Evolutionary conservation across 37 sponge, comb jelly and placozoan genomes (phyloP).

Genomic region (Sycon ciliatum): DNA sequence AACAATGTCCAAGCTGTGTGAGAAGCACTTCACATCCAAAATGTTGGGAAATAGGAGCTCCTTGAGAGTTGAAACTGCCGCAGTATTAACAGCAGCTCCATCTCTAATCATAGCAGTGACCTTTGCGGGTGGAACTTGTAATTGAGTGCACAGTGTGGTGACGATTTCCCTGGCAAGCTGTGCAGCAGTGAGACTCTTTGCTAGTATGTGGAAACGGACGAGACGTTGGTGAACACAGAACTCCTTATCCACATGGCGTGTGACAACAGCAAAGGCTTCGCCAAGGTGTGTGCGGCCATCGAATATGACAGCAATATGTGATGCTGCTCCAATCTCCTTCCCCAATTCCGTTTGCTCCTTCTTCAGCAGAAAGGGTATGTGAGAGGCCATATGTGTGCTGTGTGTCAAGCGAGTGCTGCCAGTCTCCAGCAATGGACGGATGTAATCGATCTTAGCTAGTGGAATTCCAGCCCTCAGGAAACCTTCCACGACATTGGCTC

Average conservation of each 20-base stretch:
- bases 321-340: too few species aligned
- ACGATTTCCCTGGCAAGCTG: conserved; percentile 8
- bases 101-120: conserved; percentile 5
- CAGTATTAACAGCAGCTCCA: conserved; percentile 1
- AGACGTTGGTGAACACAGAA: conserved; percentile 5
- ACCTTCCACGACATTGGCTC: too few species aligned
- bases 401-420: too few species aligned
- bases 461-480: too few species aligned
- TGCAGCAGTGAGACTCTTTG: conserved; percentile 12
- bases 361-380: too few species aligned
- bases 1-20: conserved; percentile 9
- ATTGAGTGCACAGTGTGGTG: neutral
- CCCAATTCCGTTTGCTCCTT: too few species aligned
- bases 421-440: too few species aligned
- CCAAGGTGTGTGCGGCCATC: too few species aligned
- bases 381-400: too few species aligned
- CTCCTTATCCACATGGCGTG: conserved; percentile 1
- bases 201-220: neutral
- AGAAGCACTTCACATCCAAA: neutral
- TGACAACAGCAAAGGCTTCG: conserved; percentile 16
- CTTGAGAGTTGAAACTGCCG: neutral
- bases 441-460: too few species aligned
- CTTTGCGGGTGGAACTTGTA: neutral
- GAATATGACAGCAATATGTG: too few species aligned
- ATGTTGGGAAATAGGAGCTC: conserved; percentile 10